These are phyloP conservation scores for Drosophila formosana DNA, from an alignment of 2,888 invertebrate species.

Conservation along the genomic window DNA sequence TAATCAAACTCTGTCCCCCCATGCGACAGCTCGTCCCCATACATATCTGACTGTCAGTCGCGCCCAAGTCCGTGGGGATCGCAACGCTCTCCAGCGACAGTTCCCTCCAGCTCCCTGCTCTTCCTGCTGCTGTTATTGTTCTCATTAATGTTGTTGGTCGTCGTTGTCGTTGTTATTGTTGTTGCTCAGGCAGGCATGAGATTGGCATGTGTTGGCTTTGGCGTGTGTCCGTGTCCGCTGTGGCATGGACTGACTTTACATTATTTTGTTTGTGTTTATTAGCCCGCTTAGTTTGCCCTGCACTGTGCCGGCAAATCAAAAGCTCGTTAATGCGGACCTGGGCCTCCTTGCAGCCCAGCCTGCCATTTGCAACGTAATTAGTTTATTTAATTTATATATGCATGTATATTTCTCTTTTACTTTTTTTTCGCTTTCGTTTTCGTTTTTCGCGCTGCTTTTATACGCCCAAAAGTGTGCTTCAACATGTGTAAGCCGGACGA, in stretches of 20 bases:
- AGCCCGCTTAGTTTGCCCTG: conserved; percentile 47
- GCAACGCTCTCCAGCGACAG: conserved; percentile 7
- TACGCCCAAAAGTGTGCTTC: conserved; percentile 49
- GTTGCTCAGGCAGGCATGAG: conserved; percentile 31
- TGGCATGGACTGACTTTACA: conserved; percentile 55
- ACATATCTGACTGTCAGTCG: conserved; percentile 23
- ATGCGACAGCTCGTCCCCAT: conserved; percentile 19
- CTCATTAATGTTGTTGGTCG: background rate
- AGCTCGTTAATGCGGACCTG: conserved; percentile 64
- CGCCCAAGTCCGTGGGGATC: conserved; percentile 22
- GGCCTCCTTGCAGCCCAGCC: conserved; percentile 11
- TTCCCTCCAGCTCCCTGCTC: background rate
- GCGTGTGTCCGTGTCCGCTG: conserved; percentile 47
- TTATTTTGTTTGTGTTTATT: conserved; percentile 68
- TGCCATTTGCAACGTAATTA: conserved; percentile 60
- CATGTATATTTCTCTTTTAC: conserved; percentile 44
- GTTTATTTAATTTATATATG: conserved; percentile 77
- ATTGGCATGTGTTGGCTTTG: conserved; percentile 64
- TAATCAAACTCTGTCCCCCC: conserved; percentile 58
- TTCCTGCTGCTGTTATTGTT: conserved; percentile 16
- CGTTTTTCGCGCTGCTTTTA: conserved; percentile 19
- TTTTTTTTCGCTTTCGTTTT: background rate
- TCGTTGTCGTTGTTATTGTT: conserved; percentile 18
- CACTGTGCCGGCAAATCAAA: conserved; percentile 67
- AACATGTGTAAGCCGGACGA: conserved; percentile 56